Conservation (phyloP, 2,113 vertebrate species). For the Syngnathus scovelli region DNA sequence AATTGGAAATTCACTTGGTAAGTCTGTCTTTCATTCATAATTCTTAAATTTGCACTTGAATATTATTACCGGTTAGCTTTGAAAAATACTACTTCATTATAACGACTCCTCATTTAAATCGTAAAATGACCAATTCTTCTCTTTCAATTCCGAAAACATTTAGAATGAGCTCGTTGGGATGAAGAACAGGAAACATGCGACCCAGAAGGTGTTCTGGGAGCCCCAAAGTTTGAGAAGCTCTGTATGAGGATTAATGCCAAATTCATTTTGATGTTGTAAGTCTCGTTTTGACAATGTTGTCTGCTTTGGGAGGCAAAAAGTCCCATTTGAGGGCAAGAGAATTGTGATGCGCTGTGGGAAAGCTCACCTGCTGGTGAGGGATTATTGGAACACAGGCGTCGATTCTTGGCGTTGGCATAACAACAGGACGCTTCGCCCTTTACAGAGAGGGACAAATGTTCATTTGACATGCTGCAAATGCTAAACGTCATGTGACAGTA, state of each 20-base stretch:
- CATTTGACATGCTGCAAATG: not conserved
- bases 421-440: slow-evolving; percentile 83
- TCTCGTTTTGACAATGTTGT: not conserved
- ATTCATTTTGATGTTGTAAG: not conserved
- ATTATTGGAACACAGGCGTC: slow-evolving; percentile 79
- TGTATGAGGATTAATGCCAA: not conserved
- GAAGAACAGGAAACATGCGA: not conserved
- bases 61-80: too few species aligned
- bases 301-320: not conserved
- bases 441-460: not conserved
- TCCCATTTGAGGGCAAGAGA: not conserved
- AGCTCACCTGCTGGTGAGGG: slow-evolving; percentile 91
- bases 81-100: too few species aligned
- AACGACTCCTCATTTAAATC: too few species aligned
- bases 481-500: not conserved
- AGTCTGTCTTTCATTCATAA: too few species aligned
- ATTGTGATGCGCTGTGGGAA: not conserved
- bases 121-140: too few species aligned
- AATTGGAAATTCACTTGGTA: too few species aligned
- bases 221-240: not conserved
- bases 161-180: not conserved
- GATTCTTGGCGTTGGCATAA: slow-evolving; percentile 71
- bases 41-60: too few species aligned
- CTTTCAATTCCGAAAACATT: not conserved
- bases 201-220: not conserved